A percentile compares a stretch with the other conserved stretches of the same genome.
Conservation (phyloP, 2,888 invertebrate species). For the Malacosoma neustria region DNA sequence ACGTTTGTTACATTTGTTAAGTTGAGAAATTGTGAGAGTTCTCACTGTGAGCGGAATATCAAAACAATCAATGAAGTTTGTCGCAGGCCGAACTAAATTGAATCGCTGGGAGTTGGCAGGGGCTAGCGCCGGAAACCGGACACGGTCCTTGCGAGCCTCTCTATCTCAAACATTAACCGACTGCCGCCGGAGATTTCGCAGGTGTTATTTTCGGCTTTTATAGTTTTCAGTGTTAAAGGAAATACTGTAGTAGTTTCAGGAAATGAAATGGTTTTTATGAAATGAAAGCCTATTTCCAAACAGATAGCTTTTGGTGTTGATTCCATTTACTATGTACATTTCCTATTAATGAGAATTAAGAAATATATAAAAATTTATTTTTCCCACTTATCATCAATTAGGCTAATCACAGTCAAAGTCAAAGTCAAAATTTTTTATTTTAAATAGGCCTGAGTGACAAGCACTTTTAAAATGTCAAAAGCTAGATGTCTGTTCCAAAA, state of each 20-base stretch:
- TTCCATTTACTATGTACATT: not conserved
- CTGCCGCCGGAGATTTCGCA: slow-evolving; percentile 13
- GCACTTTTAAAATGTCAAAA: too few relatives aligned
- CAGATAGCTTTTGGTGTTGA: not conserved
- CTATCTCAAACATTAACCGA: slow-evolving; percentile 39
- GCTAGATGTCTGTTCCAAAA: too few relatives aligned
- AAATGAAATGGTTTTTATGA: not conserved
- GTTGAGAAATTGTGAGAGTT: slow-evolving; percentile 26
- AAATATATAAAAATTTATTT: too few relatives aligned
- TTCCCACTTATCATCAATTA: too few relatives aligned
- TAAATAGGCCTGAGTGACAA: too few relatives aligned
- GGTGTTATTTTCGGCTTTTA: slow-evolving; percentile 6
- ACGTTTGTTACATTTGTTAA: not conserved
- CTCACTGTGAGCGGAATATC: slow-evolving; percentile 62
- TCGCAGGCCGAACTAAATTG: slow-evolving; percentile 56
- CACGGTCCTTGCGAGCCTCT: slow-evolving; percentile 37
- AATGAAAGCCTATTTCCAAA: not conserved
- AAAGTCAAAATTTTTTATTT: too few relatives aligned
- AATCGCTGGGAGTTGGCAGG: slow-evolving; percentile 43
- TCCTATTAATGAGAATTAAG: too few relatives aligned
- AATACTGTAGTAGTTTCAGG: not conserved
- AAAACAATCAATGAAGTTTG: slow-evolving; percentile 71
- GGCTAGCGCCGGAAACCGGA: slow-evolving; percentile 53
- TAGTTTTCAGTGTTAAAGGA: not conserved
- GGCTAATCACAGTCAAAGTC: too few relatives aligned